Evolutionary conservation across 2,888 invertebrate genomes (phyloP).

Genomic region (Trachelus troglodyta): DNA sequence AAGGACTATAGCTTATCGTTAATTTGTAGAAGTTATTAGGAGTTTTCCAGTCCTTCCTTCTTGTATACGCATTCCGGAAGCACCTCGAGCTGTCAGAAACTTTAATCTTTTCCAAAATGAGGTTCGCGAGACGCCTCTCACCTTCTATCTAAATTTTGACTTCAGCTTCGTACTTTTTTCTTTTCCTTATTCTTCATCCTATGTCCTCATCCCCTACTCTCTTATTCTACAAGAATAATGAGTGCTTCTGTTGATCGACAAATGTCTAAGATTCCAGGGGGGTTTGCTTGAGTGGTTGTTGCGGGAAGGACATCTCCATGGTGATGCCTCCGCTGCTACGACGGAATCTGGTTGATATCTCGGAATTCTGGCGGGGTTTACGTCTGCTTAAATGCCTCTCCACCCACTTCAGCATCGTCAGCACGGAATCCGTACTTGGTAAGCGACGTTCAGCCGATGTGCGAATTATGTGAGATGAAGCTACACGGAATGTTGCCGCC

Average conservation of each 20-base stretch:
- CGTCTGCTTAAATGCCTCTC: slow-evolving; percentile 85
- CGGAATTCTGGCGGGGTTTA: slow-evolving; percentile 72
- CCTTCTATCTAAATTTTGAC: not conserved
- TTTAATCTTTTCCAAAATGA: not conserved
- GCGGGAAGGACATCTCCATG: slow-evolving; percentile 81
- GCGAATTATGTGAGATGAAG: slow-evolving; percentile 85
- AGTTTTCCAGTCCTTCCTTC: not conserved
- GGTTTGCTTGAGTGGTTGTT: slow-evolving; percentile 48
- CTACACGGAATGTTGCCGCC: slow-evolving; percentile 92
- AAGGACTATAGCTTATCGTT: too few species aligned
- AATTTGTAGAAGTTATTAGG: not conserved
- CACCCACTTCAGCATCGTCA: slow-evolving; percentile 91
- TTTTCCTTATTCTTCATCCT: not conserved
- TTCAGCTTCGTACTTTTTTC: not conserved
- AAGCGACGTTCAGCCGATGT: slow-evolving; percentile 89
- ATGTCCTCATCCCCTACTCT: not conserved
- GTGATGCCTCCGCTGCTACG: slow-evolving; percentile 78
- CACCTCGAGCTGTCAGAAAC: not conserved
- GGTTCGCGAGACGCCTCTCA: not conserved
- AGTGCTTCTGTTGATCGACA: not conserved
- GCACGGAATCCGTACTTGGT: slow-evolving; percentile 89
- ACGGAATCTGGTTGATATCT: slow-evolving; percentile 53
- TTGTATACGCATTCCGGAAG: not conserved
- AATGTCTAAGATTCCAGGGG: slow-evolving; percentile 41
- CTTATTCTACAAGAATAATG: slow-evolving; percentile 2